Evolutionary conservation across 1,140 invertebrate genomes (phyloP), one percentile per base, ranked within the genome.

Genomic region (Battus philenor): DNA sequence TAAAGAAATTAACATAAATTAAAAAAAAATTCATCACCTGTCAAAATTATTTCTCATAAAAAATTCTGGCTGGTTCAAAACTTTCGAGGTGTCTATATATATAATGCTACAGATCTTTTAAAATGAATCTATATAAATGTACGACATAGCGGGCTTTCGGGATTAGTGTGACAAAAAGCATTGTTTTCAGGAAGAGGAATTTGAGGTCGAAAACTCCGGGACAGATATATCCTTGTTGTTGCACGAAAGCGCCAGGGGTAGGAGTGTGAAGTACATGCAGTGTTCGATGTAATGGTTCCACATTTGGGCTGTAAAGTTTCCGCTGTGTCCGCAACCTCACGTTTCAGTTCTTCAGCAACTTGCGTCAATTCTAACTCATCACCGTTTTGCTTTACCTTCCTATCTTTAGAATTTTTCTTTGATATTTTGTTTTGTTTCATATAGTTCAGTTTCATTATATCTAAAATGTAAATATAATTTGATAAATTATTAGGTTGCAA

Each of bases 81-180:
- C n/a, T n/a, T n/a, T n/a, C n/a, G n/a, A n/a, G n/a, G n/a, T n/a
- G n/a, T n/a, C n/a, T n/a, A n/a, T n/a, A n/a, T n/a, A n/a, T n/a
- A n/a, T n/a, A n/a, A n/a, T n/a, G n/a, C n/a, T n/a, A n/a, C n/a
- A n/a, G n/a, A n/a, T n/a, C n/a, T n/a, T n/a, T n/a, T n/a, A n/a
- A n/a, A n/a, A n/a, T n/a, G n/a, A n/a, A n/a, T n/a, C 2, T 39
- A 39, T 9, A 39, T 24, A 13, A 39, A 39, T 3, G 34, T 39
- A 8, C 20, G 34, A 15, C 34, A 39, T 1, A 39, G 20, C 8
- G 22, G 11, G 12, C 22, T 39, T 6, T 7, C 4, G 11, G 34
- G 34, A 11, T 22, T 39, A 22, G 7, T 12, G 20, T 24, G n/a
- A 8, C 34, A 39, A 15, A 26, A 39, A 7, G 34, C 34, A 5